A percentile compares a stretch with the other conserved stretches of the same genome.
Evolutionary conservation across 2,888 invertebrate species (phyloP).

Genomic region (Eupithecia centaureata): DNA sequence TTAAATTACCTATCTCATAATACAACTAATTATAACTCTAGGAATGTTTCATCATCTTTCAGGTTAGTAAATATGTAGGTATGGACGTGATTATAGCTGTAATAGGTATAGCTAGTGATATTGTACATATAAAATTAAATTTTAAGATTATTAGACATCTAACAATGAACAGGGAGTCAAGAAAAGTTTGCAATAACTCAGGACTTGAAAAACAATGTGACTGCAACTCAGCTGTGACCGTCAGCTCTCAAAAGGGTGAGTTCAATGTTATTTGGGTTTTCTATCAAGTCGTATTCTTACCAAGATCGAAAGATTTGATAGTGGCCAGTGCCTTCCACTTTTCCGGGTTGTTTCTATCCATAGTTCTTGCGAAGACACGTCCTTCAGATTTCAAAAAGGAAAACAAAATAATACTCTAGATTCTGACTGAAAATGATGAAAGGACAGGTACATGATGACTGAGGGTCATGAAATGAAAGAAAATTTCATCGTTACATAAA

Average conservation of each 20-base stretch:
- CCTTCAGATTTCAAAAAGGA: slow-evolving; percentile 18
- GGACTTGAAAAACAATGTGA: background rate
- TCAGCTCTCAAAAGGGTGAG: background rate
- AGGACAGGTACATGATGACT: slow-evolving; percentile 38
- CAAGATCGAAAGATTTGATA: slow-evolving; percentile 77
- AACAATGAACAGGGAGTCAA: too few relatives aligned
- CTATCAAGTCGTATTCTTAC: slow-evolving; percentile 49
- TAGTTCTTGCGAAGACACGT: slow-evolving; percentile 42
- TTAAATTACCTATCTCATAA: too few relatives aligned
- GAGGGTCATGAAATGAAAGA: background rate
- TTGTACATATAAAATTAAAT: too few relatives aligned
- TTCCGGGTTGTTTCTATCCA: slow-evolving; percentile 66
- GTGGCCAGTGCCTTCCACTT: slow-evolving; percentile 78
- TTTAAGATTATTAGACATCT: too few relatives aligned
- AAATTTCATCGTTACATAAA: background rate
- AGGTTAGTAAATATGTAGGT: background rate
- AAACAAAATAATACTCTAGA: slow-evolving; percentile 50
- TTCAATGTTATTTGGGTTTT: background rate
- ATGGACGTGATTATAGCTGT: background rate
- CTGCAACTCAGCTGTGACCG: background rate
- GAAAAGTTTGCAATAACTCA: background rate
- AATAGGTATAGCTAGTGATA: background rate
- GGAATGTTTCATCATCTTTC: slow-evolving; percentile 19
- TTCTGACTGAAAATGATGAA: slow-evolving; percentile 56
- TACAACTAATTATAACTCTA: background rate